Percentiles rank a stretch among this genome's conserved stretches.
phyloP scores from a whole-genome alignment of 1,140 invertebrate genomes.

The Heliconius melpomene region DNA sequence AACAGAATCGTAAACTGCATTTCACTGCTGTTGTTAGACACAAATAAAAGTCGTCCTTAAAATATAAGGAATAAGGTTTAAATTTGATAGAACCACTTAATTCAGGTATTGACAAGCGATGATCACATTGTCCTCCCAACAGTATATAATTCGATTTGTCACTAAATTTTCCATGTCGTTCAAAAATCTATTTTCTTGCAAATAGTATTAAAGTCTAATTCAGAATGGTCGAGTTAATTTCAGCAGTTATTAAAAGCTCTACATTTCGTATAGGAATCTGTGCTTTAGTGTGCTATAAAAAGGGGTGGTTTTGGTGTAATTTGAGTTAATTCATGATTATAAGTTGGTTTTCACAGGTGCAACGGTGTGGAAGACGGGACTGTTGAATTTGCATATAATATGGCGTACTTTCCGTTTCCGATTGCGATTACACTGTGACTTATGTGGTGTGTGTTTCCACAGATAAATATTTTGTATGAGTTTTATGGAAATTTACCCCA shows the following conservation, averaged over 20 bases:
- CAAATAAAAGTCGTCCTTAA: slow-evolving; percentile 39
- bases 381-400: slow-evolving; percentile 73
- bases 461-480: slow-evolving; percentile 18
- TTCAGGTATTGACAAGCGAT: slow-evolving; percentile 47
- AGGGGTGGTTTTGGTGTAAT: slow-evolving; percentile 39
- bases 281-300: slow-evolving; percentile 17
- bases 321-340: slow-evolving; percentile 45
- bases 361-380: slow-evolving; percentile 72
- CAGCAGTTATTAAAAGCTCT: slow-evolving; percentile 28
- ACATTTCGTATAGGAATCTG: slow-evolving; percentile 13
- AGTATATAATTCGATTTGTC: slow-evolving; percentile 70
- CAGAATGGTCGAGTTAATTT: not conserved
- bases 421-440: slow-evolving; percentile 57
- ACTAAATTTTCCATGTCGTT: slow-evolving; percentile 52
- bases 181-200: slow-evolving; percentile 51
- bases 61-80: slow-evolving; percentile 29
- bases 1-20: not conserved
- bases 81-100: slow-evolving; percentile 26
- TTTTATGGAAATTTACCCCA: not conserved
- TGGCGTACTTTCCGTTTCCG: slow-evolving; percentile 72
- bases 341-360: slow-evolving; percentile 68
- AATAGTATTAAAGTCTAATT: slow-evolving; percentile 20
- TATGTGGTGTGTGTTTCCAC: slow-evolving; percentile 27
- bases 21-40: not conserved
- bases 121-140: slow-evolving; percentile 65